Percentiles rank a stretch among this genome's conserved stretches.
Conservation (phyloP, 2,888 invertebrate species). For the Nomada goodeniana region DNA sequence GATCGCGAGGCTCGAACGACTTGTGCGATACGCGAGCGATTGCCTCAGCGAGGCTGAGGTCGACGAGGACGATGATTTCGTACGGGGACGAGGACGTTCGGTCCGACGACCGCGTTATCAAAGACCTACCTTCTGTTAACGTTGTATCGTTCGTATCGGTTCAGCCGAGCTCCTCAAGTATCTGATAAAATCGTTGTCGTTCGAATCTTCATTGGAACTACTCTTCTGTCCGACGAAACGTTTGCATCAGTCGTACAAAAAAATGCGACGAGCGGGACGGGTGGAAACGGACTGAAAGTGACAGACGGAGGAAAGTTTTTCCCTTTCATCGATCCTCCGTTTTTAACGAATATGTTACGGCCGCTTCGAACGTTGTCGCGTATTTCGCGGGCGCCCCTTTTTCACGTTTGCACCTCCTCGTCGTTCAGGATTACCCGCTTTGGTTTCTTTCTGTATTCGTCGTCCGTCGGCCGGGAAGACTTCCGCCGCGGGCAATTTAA, state of each 20-base stretch:
- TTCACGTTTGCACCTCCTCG: conserved; percentile 33
- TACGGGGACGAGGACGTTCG: neutral
- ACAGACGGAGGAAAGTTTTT: conserved; percentile 16
- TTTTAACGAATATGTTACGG: conserved; percentile 12
- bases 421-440: conserved; percentile 25
- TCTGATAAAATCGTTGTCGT: neutral
- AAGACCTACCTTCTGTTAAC: neutral
- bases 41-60: neutral
- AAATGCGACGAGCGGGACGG: no score
- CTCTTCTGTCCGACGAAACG: neutral
- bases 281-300: neutral
- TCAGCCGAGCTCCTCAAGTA: neutral
- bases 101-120: neutral
- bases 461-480: neutral
- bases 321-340: neutral
- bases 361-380: conserved; percentile 5
- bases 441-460: conserved; percentile 21
- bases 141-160: neutral
- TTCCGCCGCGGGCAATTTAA: conserved; percentile 74
- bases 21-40: neutral
- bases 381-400: conserved; percentile 39
- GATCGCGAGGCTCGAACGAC: neutral
- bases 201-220: neutral
- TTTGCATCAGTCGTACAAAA: neutral
- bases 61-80: neutral